Conservation (phyloP, 2,888 invertebrate genomes). For the Seira musarum region DNA sequence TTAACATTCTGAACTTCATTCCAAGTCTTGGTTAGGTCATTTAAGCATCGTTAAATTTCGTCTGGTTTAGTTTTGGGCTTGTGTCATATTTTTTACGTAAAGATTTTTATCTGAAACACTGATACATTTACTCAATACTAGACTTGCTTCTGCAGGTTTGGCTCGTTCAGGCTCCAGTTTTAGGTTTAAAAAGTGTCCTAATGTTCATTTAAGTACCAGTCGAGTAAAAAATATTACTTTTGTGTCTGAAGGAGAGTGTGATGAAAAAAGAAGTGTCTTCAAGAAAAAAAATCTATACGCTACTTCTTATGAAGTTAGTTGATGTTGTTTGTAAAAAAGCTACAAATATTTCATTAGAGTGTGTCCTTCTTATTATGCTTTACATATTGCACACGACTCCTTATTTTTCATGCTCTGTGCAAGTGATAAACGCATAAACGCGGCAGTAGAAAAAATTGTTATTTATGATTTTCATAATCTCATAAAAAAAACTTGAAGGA, state of each 20-base stretch:
- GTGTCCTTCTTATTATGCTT: no score
- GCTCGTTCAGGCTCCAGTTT: not conserved
- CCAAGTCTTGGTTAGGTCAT: not conserved
- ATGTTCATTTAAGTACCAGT: slow-evolving; percentile 46
- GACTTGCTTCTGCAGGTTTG: not conserved
- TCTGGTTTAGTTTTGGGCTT: not conserved
- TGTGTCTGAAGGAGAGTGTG: not conserved
- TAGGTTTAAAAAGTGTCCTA: slow-evolving; percentile 7
- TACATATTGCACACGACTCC: no score
- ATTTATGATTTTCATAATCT: no score
- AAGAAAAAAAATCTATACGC: not conserved
- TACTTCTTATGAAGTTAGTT: no score
- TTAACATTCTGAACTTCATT: no score
- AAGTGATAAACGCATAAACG: no score
- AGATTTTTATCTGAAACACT: slow-evolving; percentile 6
- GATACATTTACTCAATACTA: not conserved
- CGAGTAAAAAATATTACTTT: not conserved
- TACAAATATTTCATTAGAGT: no score
- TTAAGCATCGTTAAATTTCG: no score
- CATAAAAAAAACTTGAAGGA: no score
- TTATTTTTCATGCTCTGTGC: no score
- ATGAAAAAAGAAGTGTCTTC: not conserved
- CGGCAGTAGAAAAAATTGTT: no score
- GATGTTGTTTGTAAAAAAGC: no score
- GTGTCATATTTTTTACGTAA: not conserved